Conservation (phyloP, 1,140 invertebrate species). For the Platyura marginata region DNA sequence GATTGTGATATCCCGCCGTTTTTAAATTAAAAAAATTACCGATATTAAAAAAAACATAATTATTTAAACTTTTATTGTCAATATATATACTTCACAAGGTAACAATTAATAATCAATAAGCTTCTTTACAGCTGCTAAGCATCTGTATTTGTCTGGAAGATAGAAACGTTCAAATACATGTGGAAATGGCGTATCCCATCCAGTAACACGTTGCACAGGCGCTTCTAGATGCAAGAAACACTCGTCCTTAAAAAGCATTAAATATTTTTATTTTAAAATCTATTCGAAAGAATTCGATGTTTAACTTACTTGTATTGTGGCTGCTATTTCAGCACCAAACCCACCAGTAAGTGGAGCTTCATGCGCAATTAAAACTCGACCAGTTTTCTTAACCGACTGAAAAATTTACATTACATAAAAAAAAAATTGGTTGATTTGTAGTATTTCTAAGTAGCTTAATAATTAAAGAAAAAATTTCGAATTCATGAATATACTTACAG, state of each 20-base stretch:
- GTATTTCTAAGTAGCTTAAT: not conserved
- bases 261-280: slow-evolving; percentile 2
- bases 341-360: slow-evolving; percentile 92
- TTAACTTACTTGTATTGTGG: slow-evolving; percentile 66
- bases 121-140: slow-evolving; percentile 62
- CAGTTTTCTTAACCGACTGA: slow-evolving; percentile 90
- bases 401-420: not conserved
- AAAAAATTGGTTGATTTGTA: not conserved
- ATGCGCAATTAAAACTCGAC: slow-evolving; percentile 76
- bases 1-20: no score
- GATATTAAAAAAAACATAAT: not conserved
- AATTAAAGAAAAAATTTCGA: no score
- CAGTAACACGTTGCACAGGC: slow-evolving; percentile 75
- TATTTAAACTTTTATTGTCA: not conserved
- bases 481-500: slow-evolving; percentile 48
- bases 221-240: slow-evolving; percentile 93
- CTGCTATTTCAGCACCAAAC: slow-evolving; percentile 91
- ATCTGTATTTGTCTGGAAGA: slow-evolving; percentile 84
- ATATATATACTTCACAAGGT: not conserved
- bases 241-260: slow-evolving; percentile 43
- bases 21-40: not conserved
- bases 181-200: slow-evolving; percentile 97
- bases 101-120: slow-evolving; percentile 46
- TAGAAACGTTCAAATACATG: slow-evolving; percentile 93
- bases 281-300: slow-evolving; percentile 2